Evolutionary conservation across 2,113 vertebrate species (phyloP).

Genomic region (Eulacestoma nigropectus): DNA sequence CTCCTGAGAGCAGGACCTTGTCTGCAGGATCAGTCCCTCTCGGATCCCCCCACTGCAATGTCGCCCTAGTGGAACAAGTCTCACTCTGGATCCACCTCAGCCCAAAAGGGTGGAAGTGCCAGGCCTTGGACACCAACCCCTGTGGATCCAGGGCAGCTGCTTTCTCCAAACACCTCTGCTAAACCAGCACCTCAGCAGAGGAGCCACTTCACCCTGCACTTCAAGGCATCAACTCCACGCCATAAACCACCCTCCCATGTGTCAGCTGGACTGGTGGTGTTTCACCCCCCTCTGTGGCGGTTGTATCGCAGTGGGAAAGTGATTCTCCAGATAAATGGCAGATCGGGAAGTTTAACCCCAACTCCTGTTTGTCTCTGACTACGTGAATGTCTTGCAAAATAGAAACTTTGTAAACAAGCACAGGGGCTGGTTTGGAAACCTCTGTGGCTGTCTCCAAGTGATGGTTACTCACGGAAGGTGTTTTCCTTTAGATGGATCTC

Average conservation of each 20-base stretch:
- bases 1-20: not conserved
- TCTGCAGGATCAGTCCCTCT: not conserved
- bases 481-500: not conserved
- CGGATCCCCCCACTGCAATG: rapidly evolving
- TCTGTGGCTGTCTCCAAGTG: not conserved
- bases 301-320: not conserved
- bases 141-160: not conserved
- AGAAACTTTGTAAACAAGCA: not conserved
- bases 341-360: not conserved
- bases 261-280: not conserved
- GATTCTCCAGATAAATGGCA: slow-evolving; percentile 1
- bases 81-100: not conserved
- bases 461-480: not conserved
- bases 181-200: not conserved
- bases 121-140: not conserved
- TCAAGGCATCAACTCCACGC: not conserved
- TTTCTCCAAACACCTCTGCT: not conserved
- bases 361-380: not conserved
- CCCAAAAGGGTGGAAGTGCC: not conserved
- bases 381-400: slow-evolving; percentile 25
- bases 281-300: rapidly evolving
- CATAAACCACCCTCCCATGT: not conserved
- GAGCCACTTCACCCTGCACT: not conserved
- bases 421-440: not conserved
- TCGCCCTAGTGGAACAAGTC: rapidly evolving